Conservation (phyloP, 2,797 vertebrate genomes). For the Numenius phaeopus region DNA sequence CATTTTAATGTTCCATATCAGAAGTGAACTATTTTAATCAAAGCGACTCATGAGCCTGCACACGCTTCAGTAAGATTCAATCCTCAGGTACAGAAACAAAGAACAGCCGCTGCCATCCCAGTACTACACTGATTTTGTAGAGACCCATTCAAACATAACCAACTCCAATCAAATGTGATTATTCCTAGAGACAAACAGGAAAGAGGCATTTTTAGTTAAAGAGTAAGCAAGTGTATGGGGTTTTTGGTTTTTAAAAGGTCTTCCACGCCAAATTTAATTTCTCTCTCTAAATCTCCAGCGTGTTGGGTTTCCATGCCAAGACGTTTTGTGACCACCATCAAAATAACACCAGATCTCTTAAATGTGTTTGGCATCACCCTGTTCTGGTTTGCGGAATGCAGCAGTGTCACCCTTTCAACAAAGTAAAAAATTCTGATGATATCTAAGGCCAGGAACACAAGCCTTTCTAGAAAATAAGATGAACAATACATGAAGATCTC, state of each 20-base stretch:
- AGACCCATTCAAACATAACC: neutral
- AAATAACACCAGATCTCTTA: neutral
- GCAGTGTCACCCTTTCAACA: neutral
- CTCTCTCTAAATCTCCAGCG: neutral
- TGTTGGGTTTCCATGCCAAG: neutral
- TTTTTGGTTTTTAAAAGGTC: neutral
- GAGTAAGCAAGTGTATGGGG: accelerated
- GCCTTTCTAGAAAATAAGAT: neutral
- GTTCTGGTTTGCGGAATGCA: neutral
- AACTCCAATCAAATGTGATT: neutral
- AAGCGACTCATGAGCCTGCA: neutral
- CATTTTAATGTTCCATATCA: neutral
- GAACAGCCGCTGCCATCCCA: neutral
- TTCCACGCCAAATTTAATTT: neutral
- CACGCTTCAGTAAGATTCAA: neutral
- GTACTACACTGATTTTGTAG: neutral
- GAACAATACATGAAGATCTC: neutral
- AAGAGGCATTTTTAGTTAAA: neutral
- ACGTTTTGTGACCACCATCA: neutral
- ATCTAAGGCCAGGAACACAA: neutral
- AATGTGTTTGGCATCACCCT: neutral
- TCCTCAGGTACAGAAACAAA: neutral
- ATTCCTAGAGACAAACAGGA: neutral
- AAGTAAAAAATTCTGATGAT: neutral
- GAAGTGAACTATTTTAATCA: neutral